Evolutionary conservation across 2,113 vertebrate species (phyloP).

Genomic region (Oncorhynchus keta): DNA sequence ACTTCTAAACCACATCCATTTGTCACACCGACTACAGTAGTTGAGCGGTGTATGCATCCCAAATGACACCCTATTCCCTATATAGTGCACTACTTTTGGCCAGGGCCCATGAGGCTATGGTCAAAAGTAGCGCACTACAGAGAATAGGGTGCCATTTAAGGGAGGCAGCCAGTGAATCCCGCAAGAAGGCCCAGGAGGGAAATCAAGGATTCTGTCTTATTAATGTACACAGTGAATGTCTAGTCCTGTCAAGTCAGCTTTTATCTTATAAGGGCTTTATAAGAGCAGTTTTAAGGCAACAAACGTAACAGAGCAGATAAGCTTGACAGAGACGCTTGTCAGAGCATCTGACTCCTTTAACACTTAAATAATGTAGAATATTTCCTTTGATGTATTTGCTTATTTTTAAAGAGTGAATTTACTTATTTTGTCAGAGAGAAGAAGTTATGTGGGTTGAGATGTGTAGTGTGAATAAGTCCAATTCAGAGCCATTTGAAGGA

Average conservation of each 20-base stretch:
- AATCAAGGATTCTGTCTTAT: slow-evolving; percentile 71
- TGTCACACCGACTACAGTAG: slow-evolving; percentile 69
- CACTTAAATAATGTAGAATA: slow-evolving; percentile 55
- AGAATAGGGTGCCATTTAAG: too few species aligned
- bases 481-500: not conserved
- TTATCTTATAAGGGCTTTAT: slow-evolving; percentile 61
- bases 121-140: too few species aligned
- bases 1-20: slow-evolving; percentile 66
- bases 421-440: slow-evolving; percentile 67
- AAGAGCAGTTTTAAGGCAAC: slow-evolving; percentile 59
- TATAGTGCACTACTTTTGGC: too few species aligned
- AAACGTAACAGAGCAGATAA: slow-evolving; percentile 55
- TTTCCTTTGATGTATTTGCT: slow-evolving; percentile 40
- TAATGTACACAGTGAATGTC: slow-evolving; percentile 66
- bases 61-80: too few species aligned
- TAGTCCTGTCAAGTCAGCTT: slow-evolving; percentile 55
- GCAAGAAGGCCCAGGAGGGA: slow-evolving; percentile 67
- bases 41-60: slow-evolving; percentile 44
- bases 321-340: slow-evolving; percentile 60
- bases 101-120: too few species aligned
- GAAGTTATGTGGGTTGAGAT: slow-evolving; percentile 30
- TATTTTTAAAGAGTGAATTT: slow-evolving; percentile 76
- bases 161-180: slow-evolving; percentile 29
- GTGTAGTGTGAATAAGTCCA: slow-evolving; percentile 14
- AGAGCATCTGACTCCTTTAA: slow-evolving; percentile 65